Conservation (phyloP, 2,888 invertebrate genomes). For the Geophilus truncorum region DNA sequence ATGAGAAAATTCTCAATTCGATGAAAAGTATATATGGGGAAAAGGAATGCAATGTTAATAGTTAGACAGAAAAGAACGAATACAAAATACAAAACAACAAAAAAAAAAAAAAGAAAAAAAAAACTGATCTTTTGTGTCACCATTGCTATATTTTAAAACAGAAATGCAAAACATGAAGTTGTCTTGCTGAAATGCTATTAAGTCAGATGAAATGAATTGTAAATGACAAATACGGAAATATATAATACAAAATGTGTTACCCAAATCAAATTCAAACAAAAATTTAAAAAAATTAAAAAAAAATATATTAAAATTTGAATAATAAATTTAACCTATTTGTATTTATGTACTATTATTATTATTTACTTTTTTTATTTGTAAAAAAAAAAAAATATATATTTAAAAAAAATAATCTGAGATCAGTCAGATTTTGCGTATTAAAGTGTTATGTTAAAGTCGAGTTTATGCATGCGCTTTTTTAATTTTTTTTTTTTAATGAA, state of each 20-base stretch:
- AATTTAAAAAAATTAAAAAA: too few relatives aligned
- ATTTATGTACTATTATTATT: not conserved
- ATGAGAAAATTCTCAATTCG: not conserved
- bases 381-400: not conserved
- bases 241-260: not conserved
- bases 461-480: too few relatives aligned
- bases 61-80: not conserved
- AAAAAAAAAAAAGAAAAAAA: not conserved
- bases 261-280: too few relatives aligned
- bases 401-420: not conserved
- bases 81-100: not conserved
- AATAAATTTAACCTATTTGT: not conserved
- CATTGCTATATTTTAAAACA: not conserved
- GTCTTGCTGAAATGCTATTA: not conserved
- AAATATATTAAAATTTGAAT: not conserved
- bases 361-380: not conserved
- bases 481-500: too few relatives aligned
- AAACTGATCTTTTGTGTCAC: not conserved
- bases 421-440: not conserved
- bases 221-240: too few relatives aligned
- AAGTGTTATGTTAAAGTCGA: too few relatives aligned
- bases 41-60: not conserved
- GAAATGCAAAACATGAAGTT: not conserved
- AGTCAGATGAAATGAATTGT: not conserved
- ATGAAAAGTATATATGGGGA: not conserved